Evolutionary conservation across 2,113 vertebrate genomes (phyloP), one percentile per base, ranked within the genome.

Genomic region (Sander vitreus): DNA sequence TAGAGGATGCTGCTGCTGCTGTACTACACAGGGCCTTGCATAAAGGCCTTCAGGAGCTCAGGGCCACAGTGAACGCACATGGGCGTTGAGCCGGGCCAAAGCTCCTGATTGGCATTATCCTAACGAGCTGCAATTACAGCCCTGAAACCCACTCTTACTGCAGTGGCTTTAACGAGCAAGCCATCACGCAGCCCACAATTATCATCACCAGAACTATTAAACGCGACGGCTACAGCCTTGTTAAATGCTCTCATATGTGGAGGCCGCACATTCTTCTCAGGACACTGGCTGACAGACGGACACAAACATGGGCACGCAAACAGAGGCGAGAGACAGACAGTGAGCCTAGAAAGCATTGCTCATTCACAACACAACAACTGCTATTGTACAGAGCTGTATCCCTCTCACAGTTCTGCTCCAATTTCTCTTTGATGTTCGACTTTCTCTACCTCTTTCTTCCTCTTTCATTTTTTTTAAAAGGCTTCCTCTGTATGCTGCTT

Each of bases 111-210:
- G 94, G 88, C 93, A 91, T 93, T 83, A 87, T 86, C 79, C 88
- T 94, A 95, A 95, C 87, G 64, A 95, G 94, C 87, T 88, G 70
- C 90, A 93, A 95, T 95, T 95, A 96, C 85, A 91, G 88, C 78
- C 64, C 87, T 88, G 82, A 92, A 92, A 93, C 88, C 75, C 86
- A 85, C 77, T 89, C 85, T 87, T 86, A 84, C 91, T 89, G 90
- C 92, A 84, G 85, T 36, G 80, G 76, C 80, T 93, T 94, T 95
- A 95, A 95, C 88, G 78, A 95, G 91, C 79, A 71, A 90, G 86
- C 91, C 93, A 89, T 95, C 91, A 86, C 86, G 51, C 85, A 91
- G 87, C 88, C 92, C 92, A 91, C 91, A 91, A 92, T 94, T 93
- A 94, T 92, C 90, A 93, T 94, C 92, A 94, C 83, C 84, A 92